Base-by-base conservation (phyloP, 2,113 vertebrate species). In the Sisor rabdophorus region DNA sequence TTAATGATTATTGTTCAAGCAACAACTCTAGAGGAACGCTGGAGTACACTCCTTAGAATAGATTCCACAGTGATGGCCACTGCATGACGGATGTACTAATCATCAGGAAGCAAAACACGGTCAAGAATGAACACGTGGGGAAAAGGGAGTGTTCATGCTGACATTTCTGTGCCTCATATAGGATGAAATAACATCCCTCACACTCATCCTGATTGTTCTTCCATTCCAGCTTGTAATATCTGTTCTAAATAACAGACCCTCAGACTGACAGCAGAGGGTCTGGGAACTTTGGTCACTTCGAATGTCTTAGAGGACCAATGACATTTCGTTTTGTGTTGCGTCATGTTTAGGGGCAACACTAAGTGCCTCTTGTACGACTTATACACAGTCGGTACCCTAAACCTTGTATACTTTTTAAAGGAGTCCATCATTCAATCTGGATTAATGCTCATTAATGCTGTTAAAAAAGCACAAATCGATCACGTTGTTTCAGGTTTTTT, bases 121-220 rank as follows among this genome's bases (percentile, higher is more conserved):
- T 73, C 73, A 76, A 55, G 73, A 79, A 68, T 4, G 2, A 36
- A 76, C 77, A 52, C 58, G 28, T 77, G 63, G 64, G 47, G n/a
- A 79, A 65, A 2, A 70, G 50, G 70, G 75, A 68, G 75, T 61
- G 61, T 44, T 55, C 20, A 28, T 16, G 58, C 40, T 75, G 70
- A 75, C 65, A 32, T 48, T 52, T 55, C 53, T 73, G 22, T 78
- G 28, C 19, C 24, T 78, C 77, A 56, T 73, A 28, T 40, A 54
- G 24, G 47, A 24, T 44, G 6, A 44, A 44, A 44, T 36, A 6
- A 36, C 2, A 36, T 36, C n/a, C 24, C 1, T 22, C 56, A 26
- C 20, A 48, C 28, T 19, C 65, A 68, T 36, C 32, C 40, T 44
- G 40, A 50, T 11, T 19, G 10, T n/a, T 10, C 26, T 36, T 50